Evolutionary conservation across 2,888 invertebrate species (phyloP).

Genomic region (Cataglyphis cursor): DNA sequence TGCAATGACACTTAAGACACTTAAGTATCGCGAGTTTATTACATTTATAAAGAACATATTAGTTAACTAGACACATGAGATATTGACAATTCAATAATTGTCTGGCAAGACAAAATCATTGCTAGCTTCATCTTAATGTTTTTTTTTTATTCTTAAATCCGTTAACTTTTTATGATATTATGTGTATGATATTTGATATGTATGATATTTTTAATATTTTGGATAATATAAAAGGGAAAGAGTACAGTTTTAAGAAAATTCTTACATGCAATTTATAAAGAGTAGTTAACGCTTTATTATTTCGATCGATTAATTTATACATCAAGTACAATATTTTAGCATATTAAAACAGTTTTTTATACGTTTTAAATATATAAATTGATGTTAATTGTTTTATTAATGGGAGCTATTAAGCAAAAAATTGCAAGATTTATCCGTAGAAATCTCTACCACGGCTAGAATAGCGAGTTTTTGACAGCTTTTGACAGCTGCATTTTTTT

Average conservation of each 20-base stretch:
- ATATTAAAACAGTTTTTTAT: slow-evolving; percentile 16
- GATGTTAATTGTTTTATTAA: slow-evolving; percentile 26
- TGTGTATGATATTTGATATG: too few relatives aligned
- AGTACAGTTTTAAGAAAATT: not conserved
- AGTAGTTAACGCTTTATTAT: not conserved
- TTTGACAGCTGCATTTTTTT: slow-evolving; percentile 63
- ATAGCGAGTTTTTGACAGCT: slow-evolving; percentile 64
- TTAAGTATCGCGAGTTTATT: not conserved
- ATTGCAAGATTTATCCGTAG: slow-evolving; percentile 39
- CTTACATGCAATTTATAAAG: not conserved
- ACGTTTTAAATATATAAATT: slow-evolving; percentile 25
- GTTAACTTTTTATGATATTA: slow-evolving; percentile 21
- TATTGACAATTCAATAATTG: slow-evolving; percentile 60
- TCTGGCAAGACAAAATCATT: slow-evolving; percentile 54
- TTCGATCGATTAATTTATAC: not conserved
- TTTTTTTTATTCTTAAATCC: slow-evolving; percentile 55
- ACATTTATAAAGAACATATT: slow-evolving; percentile 13
- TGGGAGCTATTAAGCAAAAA: slow-evolving; percentile 33
- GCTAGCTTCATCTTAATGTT: slow-evolving; percentile 57
- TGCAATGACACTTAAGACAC: not conserved
- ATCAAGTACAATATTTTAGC: not conserved
- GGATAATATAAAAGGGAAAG: not conserved
- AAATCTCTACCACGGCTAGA: slow-evolving; percentile 47
- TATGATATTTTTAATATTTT: not conserved
- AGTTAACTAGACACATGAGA: not conserved